These are phyloP conservation scores for Catharus bicknelli DNA, from an alignment of 2,113 vertebrate genomes.

Conservation along the genomic window DNA sequence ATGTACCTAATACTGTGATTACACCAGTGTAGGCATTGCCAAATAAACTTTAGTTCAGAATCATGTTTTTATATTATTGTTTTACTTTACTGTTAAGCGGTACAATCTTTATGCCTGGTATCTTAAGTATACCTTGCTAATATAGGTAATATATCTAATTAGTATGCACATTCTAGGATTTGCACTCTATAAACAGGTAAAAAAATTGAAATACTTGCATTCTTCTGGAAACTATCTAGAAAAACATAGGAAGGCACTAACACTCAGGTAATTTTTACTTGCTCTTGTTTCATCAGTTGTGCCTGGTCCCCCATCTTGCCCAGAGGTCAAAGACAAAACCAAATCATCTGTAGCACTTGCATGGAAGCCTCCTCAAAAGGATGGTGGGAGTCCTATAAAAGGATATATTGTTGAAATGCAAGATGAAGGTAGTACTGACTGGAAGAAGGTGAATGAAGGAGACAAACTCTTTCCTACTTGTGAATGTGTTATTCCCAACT, in stretches of 20 bases:
- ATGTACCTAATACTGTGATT: not conserved
- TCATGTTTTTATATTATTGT: not conserved
- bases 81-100: not conserved
- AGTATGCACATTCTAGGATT: not conserved
- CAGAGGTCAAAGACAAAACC: slow-evolving; percentile 91
- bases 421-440: slow-evolving; percentile 91
- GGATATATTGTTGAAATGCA: slow-evolving; percentile 97
- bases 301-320: slow-evolving; percentile 84
- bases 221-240: not conserved
- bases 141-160: not conserved
- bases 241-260: not conserved
- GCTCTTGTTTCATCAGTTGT: slow-evolving; percentile 75
- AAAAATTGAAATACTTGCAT: not conserved
- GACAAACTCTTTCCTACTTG: slow-evolving; percentile 90
- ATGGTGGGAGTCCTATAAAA: slow-evolving; percentile 93
- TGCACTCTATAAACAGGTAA: not conserved
- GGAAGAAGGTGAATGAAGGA: slow-evolving; percentile 88
- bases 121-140: not conserved
- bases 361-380: slow-evolving; percentile 91
- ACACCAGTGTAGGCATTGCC: not conserved
- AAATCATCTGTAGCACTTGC: slow-evolving; percentile 86
- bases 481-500: slow-evolving; percentile 86
- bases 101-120: not conserved
- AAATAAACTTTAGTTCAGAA: not conserved
- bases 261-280: not conserved